These are phyloP conservation scores for Sinocyclocheilus anophthalmus DNA, from an alignment of 2,113 vertebrate genomes.

Conservation along the genomic window DNA sequence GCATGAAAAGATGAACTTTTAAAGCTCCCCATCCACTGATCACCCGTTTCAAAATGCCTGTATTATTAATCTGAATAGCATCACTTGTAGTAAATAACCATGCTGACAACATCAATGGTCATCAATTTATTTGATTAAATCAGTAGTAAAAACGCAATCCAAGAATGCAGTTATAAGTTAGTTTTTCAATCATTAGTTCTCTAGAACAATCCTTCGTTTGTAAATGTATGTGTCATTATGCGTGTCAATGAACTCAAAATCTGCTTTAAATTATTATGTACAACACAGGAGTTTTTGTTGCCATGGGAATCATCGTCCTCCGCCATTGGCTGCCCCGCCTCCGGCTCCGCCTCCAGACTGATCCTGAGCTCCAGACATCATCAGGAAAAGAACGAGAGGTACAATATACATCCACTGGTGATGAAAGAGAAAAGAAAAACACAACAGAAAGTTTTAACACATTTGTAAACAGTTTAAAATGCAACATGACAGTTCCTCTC, in stretches of 20 bases:
- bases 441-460: background rate
- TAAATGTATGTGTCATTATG: background rate
- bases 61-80: background rate
- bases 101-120: background rate
- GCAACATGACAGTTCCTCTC: background rate
- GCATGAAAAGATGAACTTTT: background rate
- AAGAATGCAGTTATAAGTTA: slow-evolving; percentile 38
- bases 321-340: slow-evolving; percentile 74
- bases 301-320: slow-evolving; percentile 71
- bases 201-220: slow-evolving; percentile 21
- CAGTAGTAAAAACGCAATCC: slow-evolving; percentile 66
- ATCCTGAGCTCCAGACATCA: slow-evolving; percentile 93
- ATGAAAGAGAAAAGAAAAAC: slow-evolving; percentile 16
- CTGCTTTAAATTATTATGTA: slow-evolving; percentile 66
- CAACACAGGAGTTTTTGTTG: slow-evolving; percentile 30
- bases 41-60: background rate
- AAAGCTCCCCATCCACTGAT: background rate
- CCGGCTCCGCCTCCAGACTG: slow-evolving; percentile 85
- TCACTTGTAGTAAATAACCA: background rate
- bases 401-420: slow-evolving; percentile 95
- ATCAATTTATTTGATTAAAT: slow-evolving; percentile 53
- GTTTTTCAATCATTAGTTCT: slow-evolving; percentile 16
- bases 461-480: background rate
- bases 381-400: slow-evolving; percentile 90
- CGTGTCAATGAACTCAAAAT: slow-evolving; percentile 28